Percentiles rank a stretch among this genome's conserved stretches.
phyloP scores from a whole-genome alignment of 2,888 invertebrate genomes.

The Drosophila siamana region DNA sequence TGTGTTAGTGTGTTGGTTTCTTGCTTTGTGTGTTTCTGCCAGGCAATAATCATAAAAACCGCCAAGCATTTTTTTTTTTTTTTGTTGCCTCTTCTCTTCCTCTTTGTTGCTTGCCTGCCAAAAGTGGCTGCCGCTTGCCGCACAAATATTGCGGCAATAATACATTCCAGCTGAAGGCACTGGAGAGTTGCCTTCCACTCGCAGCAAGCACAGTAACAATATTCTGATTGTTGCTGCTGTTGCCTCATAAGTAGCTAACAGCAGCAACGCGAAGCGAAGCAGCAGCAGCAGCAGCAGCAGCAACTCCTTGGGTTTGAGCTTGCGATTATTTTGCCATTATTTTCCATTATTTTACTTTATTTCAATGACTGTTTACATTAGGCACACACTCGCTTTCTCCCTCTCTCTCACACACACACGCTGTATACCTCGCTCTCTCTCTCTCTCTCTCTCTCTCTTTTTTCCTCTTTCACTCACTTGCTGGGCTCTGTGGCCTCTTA shows the following conservation, averaged over 20 bases:
- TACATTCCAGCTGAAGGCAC: constrained; percentile 45
- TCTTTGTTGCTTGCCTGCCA: constrained; percentile 39
- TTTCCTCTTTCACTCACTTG: constrained; percentile 13
- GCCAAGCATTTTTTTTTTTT: constrained; percentile 59
- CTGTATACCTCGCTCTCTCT: background rate
- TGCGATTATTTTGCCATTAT: constrained; percentile 80
- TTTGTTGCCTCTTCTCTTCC: background rate
- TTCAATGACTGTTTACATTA: constrained; percentile 81
- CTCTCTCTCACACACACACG: constrained; percentile 7
- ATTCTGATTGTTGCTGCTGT: constrained; percentile 27
- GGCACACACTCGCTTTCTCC: constrained; percentile 24
- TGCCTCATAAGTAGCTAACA: constrained; percentile 23
- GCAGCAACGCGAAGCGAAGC: too few species aligned
- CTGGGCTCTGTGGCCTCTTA: background rate
- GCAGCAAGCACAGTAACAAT: background rate
- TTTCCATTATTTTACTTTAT: constrained; percentile 82
- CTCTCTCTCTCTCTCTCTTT: constrained; percentile 9
- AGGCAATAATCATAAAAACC: constrained; percentile 79
- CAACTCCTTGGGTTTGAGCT: constrained; percentile 55
- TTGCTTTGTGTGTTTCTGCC: constrained; percentile 35
- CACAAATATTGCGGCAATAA: constrained; percentile 72
- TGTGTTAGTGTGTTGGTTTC: constrained; percentile 8
- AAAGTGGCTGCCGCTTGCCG: constrained; percentile 35
- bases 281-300: constrained; percentile 18
- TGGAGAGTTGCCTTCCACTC: background rate